Conservation (phyloP, 2,888 invertebrate species). For the Tuta absoluta region DNA sequence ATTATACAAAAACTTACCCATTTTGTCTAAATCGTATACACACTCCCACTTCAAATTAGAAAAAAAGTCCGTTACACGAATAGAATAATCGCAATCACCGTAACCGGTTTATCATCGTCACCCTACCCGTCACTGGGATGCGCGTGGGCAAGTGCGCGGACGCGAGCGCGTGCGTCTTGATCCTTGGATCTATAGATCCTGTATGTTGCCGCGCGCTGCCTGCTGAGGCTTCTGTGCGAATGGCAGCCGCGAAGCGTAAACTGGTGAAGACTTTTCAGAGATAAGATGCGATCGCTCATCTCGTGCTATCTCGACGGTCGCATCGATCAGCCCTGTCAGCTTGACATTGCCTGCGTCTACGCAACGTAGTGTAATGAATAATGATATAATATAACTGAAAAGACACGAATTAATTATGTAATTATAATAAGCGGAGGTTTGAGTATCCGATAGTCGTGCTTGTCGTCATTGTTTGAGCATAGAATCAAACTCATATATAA, state of each 20-base stretch:
- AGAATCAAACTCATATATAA: too few relatives aligned
- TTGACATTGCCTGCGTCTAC: conserved; percentile 22
- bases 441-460: too few relatives aligned
- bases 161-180: conserved; percentile 46
- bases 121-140: conserved; percentile 57
- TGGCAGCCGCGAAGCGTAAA: conserved; percentile 60
- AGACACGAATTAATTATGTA: not conserved
- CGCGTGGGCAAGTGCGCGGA: conserved; percentile 47
- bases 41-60: conserved; percentile 66
- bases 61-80: conserved; percentile 59
- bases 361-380: not conserved
- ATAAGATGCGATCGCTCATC: conserved; percentile 72
- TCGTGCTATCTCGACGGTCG: conserved; percentile 58
- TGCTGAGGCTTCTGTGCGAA: conserved; percentile 77
- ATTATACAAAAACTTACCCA: conserved; percentile 61
- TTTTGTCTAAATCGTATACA: conserved; percentile 54
- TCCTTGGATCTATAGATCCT: conserved; percentile 63
- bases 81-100: conserved; percentile 54
- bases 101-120: conserved; percentile 73
- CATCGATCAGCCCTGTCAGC: conserved; percentile 28
- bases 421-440: not conserved
- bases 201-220: conserved; percentile 76
- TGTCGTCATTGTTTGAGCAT: too few relatives aligned
- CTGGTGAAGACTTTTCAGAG: conserved; percentile 73
- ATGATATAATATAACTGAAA: not conserved